Evolutionary conservation across 2,888 invertebrate genomes (phyloP), one percentile per base, ranked within the genome.

Genomic region (Podabrus alpinus): DNA sequence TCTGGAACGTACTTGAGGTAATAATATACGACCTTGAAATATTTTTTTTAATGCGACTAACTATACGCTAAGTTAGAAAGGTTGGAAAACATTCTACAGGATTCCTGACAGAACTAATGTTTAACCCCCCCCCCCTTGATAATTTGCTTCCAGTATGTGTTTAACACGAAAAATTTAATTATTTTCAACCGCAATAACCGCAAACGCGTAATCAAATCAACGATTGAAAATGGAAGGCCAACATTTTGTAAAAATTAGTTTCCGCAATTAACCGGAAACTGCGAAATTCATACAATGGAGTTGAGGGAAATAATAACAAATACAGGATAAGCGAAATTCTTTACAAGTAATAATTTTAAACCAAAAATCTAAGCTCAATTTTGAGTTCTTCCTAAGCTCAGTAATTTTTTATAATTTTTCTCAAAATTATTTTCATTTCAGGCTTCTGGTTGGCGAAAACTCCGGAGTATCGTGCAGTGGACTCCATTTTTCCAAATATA

Each of bases 401-500:
- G 21, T 21, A 21, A 21, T 7, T 21, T 21, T 29, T 13, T 29
- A 11, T 3, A 11, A 24, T 24, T 15, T 16, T 16, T 15, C 5
- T 45, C 9, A 59, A 16, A n/a, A 1, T 60, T 19, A 15, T 70
- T 70, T 82, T 81, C 81, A 79, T 92, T 92, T 59, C 91, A 97
- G 96, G 93, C 94, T 82, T 96, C 96, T 21, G 95, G 96, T 86
- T 98, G 97, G 97, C 91, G 96, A 78, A 97, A 97, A 87, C 91
- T 98, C 64, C 91, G 97, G 69, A 97, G 96, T 86, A 96, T 97
- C 78, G 97, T 98, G 21, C 96, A 97, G 86, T 97, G 97, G 96
- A 97, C 97, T 64, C 97, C 97, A 60, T 98, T 98, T 90, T 95
- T 97, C 86, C 97, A 97, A 88, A 97, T 96, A 0, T 97, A 97